Base-by-base conservation (phyloP, 2,888 invertebrate genomes). In the Acleris emargana region DNA sequence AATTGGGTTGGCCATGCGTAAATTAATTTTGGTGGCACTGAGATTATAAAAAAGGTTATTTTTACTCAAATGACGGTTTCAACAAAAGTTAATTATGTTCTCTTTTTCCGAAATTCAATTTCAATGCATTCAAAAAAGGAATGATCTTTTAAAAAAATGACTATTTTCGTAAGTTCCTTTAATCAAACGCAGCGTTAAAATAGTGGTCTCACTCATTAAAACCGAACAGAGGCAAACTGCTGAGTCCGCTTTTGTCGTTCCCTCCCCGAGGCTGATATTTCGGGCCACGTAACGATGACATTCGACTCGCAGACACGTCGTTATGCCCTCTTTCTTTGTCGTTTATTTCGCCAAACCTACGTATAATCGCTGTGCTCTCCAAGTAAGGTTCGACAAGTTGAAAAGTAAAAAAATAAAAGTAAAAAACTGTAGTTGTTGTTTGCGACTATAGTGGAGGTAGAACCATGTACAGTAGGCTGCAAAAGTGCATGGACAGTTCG, bases 1-100 rank as follows among this genome's bases (percentile, higher is more conserved):
- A 75, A 80, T 82, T 84, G 80, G 42, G 43, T 82, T 78, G 78
- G 83, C 82, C 77, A 80, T 76, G 75, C 76, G 75, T 78, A 72
- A 72, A 76, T 77, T 80, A 82, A 83, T 82, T 82, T 76, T 75
- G 77, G 74, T 75, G 82, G 76, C 82, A 77, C 73, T 76, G 78
- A 72, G 70, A 71, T 71, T 72, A 66, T 70, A 49, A 17, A 17
- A 47, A 17, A 18, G 25, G 25, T 17, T 20, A 25, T 28, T 22
- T 22, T n/a, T 18, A 11, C 5, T 9, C 11, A 11, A 11, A 7
- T 5, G 2, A n/a, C n/a, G 43, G n/a, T n/a, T n/a, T n/a, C 13
- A 42, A 6, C 17, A n/a, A 47, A 47, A 47, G n/a, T 17, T 9
- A 6, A 9, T 20, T 20, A 17, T 11, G 3, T 5, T 47, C 1